Conservation (phyloP, 1,140 invertebrate species). For the Chironomus tepperi region DNA sequence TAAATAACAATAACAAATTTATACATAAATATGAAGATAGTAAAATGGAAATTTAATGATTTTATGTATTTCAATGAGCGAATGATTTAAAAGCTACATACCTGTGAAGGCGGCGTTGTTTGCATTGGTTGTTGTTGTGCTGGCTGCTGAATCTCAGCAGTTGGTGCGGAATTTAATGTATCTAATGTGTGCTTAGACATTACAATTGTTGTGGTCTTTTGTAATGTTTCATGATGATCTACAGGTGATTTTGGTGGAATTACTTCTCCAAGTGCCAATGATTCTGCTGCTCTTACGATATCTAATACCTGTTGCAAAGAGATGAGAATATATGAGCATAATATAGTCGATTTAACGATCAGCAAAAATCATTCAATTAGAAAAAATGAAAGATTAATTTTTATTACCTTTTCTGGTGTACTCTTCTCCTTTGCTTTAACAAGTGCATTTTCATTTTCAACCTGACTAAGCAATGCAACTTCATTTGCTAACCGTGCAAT, state of each 20-base stretch:
- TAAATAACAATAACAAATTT: no score
- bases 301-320: conserved; percentile 60
- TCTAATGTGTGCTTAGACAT: conserved; percentile 83
- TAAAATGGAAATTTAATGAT: not conserved
- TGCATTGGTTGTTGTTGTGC: not conserved
- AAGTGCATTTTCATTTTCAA: conserved; percentile 39
- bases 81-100: conserved; percentile 18
- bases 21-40: no score
- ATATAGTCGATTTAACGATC: not conserved
- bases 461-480: conserved; percentile 27
- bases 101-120: conserved; percentile 29
- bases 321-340: conserved; percentile 25
- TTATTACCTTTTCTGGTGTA: conserved; percentile 73
- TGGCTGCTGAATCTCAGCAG: not conserved
- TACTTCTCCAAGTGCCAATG: conserved; percentile 52
- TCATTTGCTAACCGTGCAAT: conserved; percentile 27
- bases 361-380: not conserved
- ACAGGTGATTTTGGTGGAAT: conserved; percentile 68
- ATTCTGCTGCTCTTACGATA: conserved; percentile 78
- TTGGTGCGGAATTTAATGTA: conserved; percentile 35
- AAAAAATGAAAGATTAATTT: conserved; percentile 30
- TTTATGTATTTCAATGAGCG: not conserved
- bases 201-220: conserved; percentile 86
- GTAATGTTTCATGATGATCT: conserved; percentile 49
- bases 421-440: conserved; percentile 57